Evolutionary conservation across 2,888 invertebrate genomes (phyloP), one percentile per base, ranked within the genome.

Genomic region (Adela reaumurella): DNA sequence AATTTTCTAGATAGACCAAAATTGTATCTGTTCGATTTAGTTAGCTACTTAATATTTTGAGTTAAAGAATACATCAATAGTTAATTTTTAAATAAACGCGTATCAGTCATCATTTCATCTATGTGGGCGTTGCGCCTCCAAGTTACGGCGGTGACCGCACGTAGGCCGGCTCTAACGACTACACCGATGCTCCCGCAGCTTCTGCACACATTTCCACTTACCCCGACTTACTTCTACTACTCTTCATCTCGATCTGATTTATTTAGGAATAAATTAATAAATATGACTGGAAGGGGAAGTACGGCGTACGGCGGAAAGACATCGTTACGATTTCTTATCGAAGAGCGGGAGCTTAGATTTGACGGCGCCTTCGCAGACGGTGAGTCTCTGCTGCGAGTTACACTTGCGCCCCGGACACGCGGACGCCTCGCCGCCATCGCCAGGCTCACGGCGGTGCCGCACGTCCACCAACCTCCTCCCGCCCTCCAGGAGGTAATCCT

Each of bases 331-430:
- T 57, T 69, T 68, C 58, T 68, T 90, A 70, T 93, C 93, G 69
- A 93, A 93, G 42, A 93, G 83, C 55, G 89, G 90, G 63, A 93
- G 81, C 70, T 93, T 93, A 48, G 91, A 92, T 62, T 86, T 83
- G 51, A 93, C 93, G 47, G 92, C 92, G 55, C 93, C 93, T 63
- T 92, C 92, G 69, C 92, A 93, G 29, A 93, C 83, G 63, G 87
- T 85, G 55, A 92, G 81, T 45, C 90, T 74, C 59, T 85, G 86
- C 55, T 83, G 83, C 29, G 81, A 81, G 52, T 76, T 77, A 58
- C 83, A 82, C 52, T 83, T 77, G 49, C 63, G 50, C 28, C 59
- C 60, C 42, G 54, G 54, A 18, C 53, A 52, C 41, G 53, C 51
- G 6, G 43, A 41, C 3, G 56, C 56, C 17, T 59, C 59, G 5